phyloP scores from a whole-genome alignment of 2,113 vertebrate genomes.

The Todiramphus saurophagus region DNA sequence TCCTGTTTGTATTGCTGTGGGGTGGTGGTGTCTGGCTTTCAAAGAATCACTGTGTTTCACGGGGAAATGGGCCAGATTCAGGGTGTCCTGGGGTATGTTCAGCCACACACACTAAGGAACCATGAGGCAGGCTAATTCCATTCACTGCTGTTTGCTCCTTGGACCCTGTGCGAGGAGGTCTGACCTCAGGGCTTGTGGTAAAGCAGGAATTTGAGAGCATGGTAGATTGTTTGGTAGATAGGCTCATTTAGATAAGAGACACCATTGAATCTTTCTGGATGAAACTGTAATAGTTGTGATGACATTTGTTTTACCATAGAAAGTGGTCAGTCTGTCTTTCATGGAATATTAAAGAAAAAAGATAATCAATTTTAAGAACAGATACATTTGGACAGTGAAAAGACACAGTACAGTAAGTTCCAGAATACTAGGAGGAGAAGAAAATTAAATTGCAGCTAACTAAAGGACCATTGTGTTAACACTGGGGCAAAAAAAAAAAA shows the following conservation, averaged over 20 bases:
- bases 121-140: neutral
- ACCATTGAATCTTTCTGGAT: neutral
- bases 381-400: neutral
- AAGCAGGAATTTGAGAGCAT: neutral
- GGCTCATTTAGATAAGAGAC: neutral
- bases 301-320: neutral
- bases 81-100: neutral
- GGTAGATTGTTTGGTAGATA: neutral
- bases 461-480: neutral
- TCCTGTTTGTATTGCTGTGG: neutral
- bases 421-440: neutral
- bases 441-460: conserved; percentile 1
- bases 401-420: neutral
- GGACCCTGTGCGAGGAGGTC: neutral
- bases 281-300: neutral
- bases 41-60: neutral
- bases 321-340: neutral
- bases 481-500: neutral
- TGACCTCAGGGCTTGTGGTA: neutral
- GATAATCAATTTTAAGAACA: conserved; percentile 2
- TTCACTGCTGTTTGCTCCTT: neutral
- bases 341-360: neutral
- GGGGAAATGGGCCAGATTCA: neutral
- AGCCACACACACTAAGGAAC: neutral
- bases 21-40: fast-evolving